These are phyloP conservation scores for Argopecten irradians DNA, from an alignment of 1,140 invertebrate genomes.

Conservation along the genomic window DNA sequence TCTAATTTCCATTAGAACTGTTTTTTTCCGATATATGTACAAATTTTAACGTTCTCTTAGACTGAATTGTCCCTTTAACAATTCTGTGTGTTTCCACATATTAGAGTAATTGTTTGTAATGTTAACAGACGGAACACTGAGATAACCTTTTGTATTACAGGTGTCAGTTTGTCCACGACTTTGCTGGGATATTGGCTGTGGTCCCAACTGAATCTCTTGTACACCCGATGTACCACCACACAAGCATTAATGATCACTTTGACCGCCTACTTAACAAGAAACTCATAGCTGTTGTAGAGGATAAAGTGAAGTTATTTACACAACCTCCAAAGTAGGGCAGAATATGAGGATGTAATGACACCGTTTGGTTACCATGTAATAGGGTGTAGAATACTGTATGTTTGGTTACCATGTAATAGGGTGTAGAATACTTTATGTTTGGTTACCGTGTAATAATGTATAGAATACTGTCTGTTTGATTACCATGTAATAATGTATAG, in stretches of 20 bases:
- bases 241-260: constrained; percentile 63
- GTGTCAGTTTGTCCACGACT: constrained; percentile 71
- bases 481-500: not conserved
- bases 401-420: not conserved
- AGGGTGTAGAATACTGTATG: not conserved
- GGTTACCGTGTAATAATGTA: not conserved
- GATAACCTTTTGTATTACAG: constrained; percentile 55
- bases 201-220: constrained; percentile 62
- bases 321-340: constrained; percentile 35
- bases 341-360: not conserved
- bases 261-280: constrained; percentile 70
- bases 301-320: constrained; percentile 64
- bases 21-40: no score
- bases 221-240: constrained; percentile 54
- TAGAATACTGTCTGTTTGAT: not conserved
- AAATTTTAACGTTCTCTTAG: no score
- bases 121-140: not conserved
- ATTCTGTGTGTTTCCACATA: not conserved
- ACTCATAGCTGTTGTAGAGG: constrained; percentile 67
- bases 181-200: constrained; percentile 64
- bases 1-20: no score
- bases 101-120: not conserved
- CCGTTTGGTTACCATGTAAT: not conserved
- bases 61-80: no score
- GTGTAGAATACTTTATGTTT: not conserved